Conservation (phyloP, 2,888 invertebrate species). For the Drosophila meridionalis region DNA sequence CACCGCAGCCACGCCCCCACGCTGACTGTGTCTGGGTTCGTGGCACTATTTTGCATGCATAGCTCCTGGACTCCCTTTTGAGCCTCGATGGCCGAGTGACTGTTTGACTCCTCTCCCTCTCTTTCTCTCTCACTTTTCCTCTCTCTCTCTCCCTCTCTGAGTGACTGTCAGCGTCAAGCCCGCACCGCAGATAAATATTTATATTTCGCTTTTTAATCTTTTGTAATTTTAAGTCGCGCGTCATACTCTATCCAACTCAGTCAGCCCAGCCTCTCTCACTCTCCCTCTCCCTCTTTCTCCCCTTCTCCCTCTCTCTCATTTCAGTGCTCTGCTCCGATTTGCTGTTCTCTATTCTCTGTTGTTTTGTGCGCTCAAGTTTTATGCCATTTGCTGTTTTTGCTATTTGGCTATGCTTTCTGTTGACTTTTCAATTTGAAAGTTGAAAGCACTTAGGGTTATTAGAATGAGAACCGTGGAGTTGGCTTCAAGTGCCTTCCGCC, state of each 20-base stretch:
- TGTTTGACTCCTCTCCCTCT: not conserved
- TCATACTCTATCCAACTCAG: constrained; percentile 39
- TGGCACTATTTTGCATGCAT: constrained; percentile 66
- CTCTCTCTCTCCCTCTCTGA: constrained; percentile 5
- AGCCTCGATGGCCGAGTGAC: constrained; percentile 17
- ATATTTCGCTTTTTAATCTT: constrained; percentile 82
- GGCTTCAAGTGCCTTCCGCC: constrained; percentile 58
- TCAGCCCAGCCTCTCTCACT: not conserved
- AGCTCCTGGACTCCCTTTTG: constrained; percentile 43
- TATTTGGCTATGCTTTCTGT: constrained; percentile 79
- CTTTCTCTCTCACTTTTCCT: too few species aligned
- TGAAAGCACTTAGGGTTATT: constrained; percentile 81
- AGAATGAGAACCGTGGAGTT: constrained; percentile 70
- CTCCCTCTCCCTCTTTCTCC: not conserved
- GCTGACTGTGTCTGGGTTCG: constrained; percentile 40
- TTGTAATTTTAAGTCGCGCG: constrained; percentile 82
- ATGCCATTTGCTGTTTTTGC: constrained; percentile 70
- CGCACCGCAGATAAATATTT: constrained; percentile 80
- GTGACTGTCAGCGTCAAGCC: constrained; percentile 47
- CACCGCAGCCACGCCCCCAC: constrained; percentile 45
- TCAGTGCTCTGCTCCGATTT: constrained; percentile 8
- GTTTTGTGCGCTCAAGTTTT: constrained; percentile 62
- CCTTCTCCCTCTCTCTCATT: not conserved
- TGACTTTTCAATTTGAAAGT: constrained; percentile 82
- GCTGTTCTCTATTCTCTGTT: constrained; percentile 28